Evolutionary conservation across 2,888 invertebrate species (phyloP).

Genomic region (Mythimna lalbum): DNA sequence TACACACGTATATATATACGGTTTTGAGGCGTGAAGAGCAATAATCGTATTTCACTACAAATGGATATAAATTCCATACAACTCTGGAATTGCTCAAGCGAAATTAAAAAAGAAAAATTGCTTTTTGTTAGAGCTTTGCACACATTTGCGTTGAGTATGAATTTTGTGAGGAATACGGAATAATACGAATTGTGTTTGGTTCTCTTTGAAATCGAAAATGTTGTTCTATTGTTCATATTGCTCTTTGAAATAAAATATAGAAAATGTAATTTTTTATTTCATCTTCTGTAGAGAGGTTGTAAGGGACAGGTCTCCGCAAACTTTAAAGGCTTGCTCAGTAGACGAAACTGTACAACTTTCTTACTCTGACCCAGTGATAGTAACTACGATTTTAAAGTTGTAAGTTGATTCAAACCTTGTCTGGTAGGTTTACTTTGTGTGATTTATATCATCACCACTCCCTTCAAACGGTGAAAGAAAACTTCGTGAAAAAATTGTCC

Average conservation of each 20-base stretch:
- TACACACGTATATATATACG: conserved; percentile 26
- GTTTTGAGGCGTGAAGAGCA: conserved; percentile 38
- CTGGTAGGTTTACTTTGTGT: too few species aligned
- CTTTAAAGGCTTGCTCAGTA: too few species aligned
- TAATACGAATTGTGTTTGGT: conserved; percentile 13
- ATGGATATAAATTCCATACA: conserved; percentile 58
- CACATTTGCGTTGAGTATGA: conserved; percentile 21
- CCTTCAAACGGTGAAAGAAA: too few species aligned
- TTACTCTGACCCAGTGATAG: too few species aligned
- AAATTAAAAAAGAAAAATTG: conserved; percentile 63
- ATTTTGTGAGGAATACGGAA: conserved; percentile 10
- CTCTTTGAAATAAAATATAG: background rate
- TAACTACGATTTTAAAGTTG: too few species aligned
- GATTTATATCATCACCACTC: too few species aligned
- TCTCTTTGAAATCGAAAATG: conserved; percentile 5
- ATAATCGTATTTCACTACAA: conserved; percentile 65
- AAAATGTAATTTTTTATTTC: too few species aligned
- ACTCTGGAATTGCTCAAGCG: conserved; percentile 47
- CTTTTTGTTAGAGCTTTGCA: conserved; percentile 39
- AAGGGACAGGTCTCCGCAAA: too few species aligned
- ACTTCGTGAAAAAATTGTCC: too few species aligned
- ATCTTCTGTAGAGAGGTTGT: too few species aligned
- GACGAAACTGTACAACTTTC: too few species aligned
- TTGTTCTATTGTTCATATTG: background rate
- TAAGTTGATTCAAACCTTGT: too few species aligned